Base-by-base conservation (phyloP, 92 coral and sea anemone species). In the Plumapathes pennacea region DNA sequence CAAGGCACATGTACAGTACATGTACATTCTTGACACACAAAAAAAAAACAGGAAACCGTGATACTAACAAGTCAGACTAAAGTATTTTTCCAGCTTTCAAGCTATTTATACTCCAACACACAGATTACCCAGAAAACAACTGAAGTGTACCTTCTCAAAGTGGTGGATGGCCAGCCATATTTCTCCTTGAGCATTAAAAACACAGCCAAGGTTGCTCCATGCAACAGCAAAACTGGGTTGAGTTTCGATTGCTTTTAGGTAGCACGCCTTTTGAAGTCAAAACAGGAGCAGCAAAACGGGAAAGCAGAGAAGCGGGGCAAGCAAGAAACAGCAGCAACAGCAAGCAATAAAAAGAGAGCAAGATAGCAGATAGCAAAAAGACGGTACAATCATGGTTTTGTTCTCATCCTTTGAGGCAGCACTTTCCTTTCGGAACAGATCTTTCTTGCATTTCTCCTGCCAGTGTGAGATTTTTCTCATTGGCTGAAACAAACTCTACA, bases 151-250 rank as follows among this genome's bases (percentile, higher is more conserved):
- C 99, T 94, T 94, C 69, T 94, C 99, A 81, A 94, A 94, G 70
- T 94, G 99, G 46, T 94, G 99, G 37, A 94, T 94, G 22, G 99
- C 99, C 72, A 94, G 50, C 99, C 99, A 94, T 62, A 94, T 94
- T 71, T 94, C 99, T 81, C 99, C 99, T 84, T 94, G 99, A 56
- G 99, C 99, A 70, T 94, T 94, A 84, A 94, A 94, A 55, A 94
- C 99, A 77, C 99, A 94, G 73, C 99, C 99, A 17, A 94, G 85
- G 78, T 94, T 94, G 74, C 99, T 94, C 99, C 99, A 94, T 21
- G 99, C 99, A 50, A 94, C 99, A 55, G 99, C 99, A 85, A 94
- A 94, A 69, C 89, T 94, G 73, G 99, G 99, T 77, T 94, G 99
- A 26, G 99, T 94, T 88, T 94, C 99, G 33, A 94, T 94, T 67